Conservation (phyloP, 2,113 vertebrate species). For the Cephalophus harveyi region DNA sequence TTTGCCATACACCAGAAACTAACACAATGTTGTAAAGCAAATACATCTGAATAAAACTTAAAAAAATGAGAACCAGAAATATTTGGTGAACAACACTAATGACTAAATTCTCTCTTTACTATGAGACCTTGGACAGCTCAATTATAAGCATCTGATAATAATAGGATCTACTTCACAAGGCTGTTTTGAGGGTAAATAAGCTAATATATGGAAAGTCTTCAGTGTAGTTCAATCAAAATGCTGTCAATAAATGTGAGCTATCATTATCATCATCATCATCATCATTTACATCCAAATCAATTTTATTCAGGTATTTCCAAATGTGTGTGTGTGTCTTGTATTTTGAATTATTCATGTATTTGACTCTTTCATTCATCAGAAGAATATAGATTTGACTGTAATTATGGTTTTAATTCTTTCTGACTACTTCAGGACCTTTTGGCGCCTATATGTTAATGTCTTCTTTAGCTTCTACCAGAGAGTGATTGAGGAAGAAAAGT, state of each 20-base stretch:
- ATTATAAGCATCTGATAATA: background rate
- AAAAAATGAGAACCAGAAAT: background rate
- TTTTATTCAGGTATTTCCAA: background rate
- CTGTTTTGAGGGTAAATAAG: background rate
- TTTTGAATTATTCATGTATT: background rate
- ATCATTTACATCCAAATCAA: background rate
- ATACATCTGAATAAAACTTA: rapidly evolving
- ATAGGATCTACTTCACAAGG: background rate
- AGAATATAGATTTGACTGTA: background rate
- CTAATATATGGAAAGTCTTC: background rate
- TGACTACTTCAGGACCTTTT: background rate
- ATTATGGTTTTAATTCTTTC: background rate
- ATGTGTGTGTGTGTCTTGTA: background rate
- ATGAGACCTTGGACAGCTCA: background rate
- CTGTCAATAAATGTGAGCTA: background rate
- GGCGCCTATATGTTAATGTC: background rate
- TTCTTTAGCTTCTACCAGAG: background rate
- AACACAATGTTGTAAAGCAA: background rate
- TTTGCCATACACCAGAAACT: background rate
- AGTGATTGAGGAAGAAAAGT: background rate
- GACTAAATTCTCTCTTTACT: background rate
- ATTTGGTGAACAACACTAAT: background rate
- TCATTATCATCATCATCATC: background rate
- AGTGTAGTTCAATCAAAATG: background rate
- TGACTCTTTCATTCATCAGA: background rate